Evolutionary conservation across 2,888 invertebrate genomes (phyloP).

Genomic region (Agriopis leucophaearia): DNA sequence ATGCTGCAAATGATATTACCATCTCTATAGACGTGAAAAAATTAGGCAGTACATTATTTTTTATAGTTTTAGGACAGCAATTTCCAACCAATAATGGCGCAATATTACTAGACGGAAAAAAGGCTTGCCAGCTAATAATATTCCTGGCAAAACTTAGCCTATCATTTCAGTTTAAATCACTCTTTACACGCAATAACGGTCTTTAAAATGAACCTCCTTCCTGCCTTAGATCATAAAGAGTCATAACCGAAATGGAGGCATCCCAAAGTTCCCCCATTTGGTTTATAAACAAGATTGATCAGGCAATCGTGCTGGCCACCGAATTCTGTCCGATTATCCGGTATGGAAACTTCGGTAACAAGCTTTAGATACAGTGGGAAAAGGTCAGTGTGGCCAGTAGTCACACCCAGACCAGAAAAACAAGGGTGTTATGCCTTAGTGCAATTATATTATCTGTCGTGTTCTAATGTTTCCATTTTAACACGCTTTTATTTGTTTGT

Average conservation of each 20-base stretch:
- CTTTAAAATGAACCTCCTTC: constrained; percentile 9
- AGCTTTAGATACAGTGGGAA: constrained; percentile 22
- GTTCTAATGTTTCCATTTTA: too few relatives aligned
- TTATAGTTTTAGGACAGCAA: background rate
- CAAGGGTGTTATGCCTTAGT: too few relatives aligned
- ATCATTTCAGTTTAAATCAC: constrained; percentile 15
- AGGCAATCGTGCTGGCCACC: constrained; percentile 46
- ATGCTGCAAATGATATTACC: too few relatives aligned
- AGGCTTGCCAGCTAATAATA: background rate
- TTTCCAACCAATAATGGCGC: background rate
- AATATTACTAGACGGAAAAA: background rate
- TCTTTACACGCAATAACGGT: constrained; percentile 14
- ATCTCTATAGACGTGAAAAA: too few relatives aligned
- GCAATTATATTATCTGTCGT: too few relatives aligned
- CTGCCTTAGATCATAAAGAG: constrained; percentile 27
- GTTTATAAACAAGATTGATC: constrained; percentile 49
- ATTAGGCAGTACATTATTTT: too few relatives aligned
- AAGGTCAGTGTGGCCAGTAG: background rate
- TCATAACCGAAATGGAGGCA: constrained; percentile 33
- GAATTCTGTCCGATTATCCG: constrained; percentile 41
- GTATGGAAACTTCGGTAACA: constrained; percentile 41
- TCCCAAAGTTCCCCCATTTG: constrained; percentile 41
- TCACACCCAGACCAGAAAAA: too few relatives aligned
- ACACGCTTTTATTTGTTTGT: too few relatives aligned
- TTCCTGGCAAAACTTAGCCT: background rate